phyloP scores from a whole-genome alignment of 2,888 invertebrate genomes.

The Cenopis cana region DNA sequence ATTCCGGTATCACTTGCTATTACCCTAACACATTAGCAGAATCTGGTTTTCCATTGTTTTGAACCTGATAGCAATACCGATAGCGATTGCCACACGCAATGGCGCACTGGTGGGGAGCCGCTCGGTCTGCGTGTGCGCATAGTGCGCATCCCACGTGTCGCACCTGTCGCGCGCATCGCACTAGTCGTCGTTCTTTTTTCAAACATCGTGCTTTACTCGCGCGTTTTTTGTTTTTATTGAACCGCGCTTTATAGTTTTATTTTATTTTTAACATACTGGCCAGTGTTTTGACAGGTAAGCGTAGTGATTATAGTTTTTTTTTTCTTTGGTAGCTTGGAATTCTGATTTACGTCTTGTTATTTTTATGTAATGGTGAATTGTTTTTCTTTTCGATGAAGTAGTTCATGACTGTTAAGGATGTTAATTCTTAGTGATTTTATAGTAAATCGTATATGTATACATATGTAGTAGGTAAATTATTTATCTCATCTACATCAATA shows the following conservation, averaged over 20 bases:
- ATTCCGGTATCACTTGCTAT: background rate
- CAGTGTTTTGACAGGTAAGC: constrained; percentile 13
- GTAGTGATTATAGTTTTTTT: constrained; percentile 3
- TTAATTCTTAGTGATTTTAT: no score
- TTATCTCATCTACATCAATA: no score
- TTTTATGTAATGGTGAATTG: background rate
- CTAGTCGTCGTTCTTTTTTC: constrained; percentile 16
- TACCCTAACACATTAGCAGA: background rate
- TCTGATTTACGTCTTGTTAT: background rate
- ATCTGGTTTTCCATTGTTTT: background rate
- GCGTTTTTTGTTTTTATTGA: constrained; percentile 8
- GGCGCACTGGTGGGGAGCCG: constrained; percentile 36
- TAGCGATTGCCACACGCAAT: constrained; percentile 19
- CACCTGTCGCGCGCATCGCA: constrained; percentile 33
- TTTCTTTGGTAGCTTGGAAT: background rate
- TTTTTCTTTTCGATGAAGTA: background rate
- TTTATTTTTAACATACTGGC: background rate
- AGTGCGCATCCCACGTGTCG: constrained; percentile 27
- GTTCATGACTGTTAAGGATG: background rate
- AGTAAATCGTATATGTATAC: no score
- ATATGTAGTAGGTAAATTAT: no score
- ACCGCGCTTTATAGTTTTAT: constrained; percentile 9
- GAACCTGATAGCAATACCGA: constrained; percentile 6
- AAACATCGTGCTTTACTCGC: background rate
- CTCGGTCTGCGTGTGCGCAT: constrained; percentile 31